phyloP scores from a whole-genome alignment of 2,888 invertebrate species.

The Mycogona germanica region DNA sequence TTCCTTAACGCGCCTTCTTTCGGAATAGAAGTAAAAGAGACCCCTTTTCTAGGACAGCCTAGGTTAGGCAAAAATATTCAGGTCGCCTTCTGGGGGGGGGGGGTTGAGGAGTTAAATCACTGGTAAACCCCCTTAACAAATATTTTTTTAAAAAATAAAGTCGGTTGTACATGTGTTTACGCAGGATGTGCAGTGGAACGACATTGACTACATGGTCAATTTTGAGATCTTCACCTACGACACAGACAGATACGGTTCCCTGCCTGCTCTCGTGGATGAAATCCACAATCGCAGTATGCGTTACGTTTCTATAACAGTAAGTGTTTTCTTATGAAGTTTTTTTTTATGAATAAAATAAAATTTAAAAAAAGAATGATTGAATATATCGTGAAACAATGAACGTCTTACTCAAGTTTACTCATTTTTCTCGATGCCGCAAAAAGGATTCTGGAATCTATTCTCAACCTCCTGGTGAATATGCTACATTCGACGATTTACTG shows the following conservation, averaged over 20 bases:
- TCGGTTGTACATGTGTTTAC: neutral
- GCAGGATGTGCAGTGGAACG: constrained; percentile 55
- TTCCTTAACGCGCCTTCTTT: no score
- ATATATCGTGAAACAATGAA: no score
- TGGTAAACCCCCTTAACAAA: neutral
- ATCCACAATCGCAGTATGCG: constrained; percentile 40
- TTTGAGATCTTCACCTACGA: constrained; percentile 68
- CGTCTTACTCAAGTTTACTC: neutral
- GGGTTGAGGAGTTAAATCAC: no score
- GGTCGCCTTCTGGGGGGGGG: neutral
- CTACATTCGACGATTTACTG: constrained; percentile 62
- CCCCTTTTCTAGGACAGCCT: neutral
- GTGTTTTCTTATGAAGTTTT: constrained; percentile 14
- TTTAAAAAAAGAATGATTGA: no score
- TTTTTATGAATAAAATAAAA: neutral
- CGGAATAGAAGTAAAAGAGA: neutral
- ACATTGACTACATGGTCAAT: constrained; percentile 69
- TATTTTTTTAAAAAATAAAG: neutral
- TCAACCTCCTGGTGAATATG: constrained; percentile 53
- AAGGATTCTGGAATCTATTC: constrained; percentile 63
- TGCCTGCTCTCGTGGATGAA: constrained; percentile 54
- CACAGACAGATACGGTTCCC: constrained; percentile 44
- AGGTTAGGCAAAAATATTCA: neutral
- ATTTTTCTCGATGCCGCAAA: neutral
- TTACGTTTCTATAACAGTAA: constrained; percentile 30